Evolutionary conservation across 2,113 vertebrate genomes (phyloP).

Genomic region (Psophia crepitans): DNA sequence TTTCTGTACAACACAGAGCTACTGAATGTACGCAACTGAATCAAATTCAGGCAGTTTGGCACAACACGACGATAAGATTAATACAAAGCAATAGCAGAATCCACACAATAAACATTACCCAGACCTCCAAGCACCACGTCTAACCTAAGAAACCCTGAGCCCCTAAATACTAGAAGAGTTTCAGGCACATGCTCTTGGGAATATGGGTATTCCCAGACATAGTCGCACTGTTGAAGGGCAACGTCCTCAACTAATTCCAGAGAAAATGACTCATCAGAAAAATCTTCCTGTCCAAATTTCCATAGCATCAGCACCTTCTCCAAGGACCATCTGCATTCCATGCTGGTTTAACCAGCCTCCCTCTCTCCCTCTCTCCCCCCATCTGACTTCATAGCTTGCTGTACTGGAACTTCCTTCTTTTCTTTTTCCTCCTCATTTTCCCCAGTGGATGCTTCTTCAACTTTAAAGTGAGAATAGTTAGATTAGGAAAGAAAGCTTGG

Average conservation of each 20-base stretch:
- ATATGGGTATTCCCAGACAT: not conserved
- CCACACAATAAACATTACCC: not conserved
- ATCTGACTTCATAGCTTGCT: not conserved
- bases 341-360: not conserved
- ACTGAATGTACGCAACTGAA: not conserved
- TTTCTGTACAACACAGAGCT: not conserved
- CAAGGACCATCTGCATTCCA: not conserved
- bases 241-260: slow-evolving; percentile 1
- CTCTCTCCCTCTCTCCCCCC: not conserved
- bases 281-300: not conserved
- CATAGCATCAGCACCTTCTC: not conserved
- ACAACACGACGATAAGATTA: not conserved
- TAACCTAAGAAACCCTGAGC: not conserved
- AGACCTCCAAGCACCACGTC: not conserved
- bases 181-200: not conserved
- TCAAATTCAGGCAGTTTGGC: not conserved
- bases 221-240: not conserved
- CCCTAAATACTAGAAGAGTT: not conserved
- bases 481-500: not conserved
- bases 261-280: not conserved
- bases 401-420: not conserved
- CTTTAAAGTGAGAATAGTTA: not conserved
- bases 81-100: not conserved
- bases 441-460: not conserved
- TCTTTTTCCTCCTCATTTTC: not conserved